Evolutionary conservation across 2,797 vertebrate genomes (phyloP).

Genomic region (Silurus aristotelis): DNA sequence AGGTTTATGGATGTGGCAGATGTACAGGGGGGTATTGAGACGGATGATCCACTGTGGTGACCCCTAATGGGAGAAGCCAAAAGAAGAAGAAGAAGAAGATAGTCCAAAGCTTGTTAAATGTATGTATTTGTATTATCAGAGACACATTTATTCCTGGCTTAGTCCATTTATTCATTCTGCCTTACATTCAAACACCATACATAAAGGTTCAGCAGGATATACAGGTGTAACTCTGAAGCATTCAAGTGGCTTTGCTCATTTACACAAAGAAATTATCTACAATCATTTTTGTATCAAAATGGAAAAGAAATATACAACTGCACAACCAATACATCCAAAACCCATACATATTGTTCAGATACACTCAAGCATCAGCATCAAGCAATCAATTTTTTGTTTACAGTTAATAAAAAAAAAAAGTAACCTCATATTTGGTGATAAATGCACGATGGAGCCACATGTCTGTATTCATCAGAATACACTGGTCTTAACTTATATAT

Average conservation of each 20-base stretch:
- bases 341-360: constrained; percentile 42
- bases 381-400: constrained; percentile 32
- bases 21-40: too few relatives aligned
- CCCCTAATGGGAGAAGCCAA: too few relatives aligned
- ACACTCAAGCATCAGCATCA: constrained; percentile 51
- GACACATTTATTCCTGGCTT: constrained; percentile 53
- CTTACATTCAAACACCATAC: constrained; percentile 55
- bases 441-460: neutral
- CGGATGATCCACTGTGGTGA: too few relatives aligned
- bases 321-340: constrained; percentile 49
- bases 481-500: neutral
- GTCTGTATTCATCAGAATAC: neutral
- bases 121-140: neutral
- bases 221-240: constrained; percentile 49
- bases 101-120: neutral
- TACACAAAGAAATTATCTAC: constrained; percentile 71
- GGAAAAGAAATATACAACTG: constrained; percentile 48
- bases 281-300: constrained; percentile 71
- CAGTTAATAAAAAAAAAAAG: neutral
- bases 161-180: constrained; percentile 54
- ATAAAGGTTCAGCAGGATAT: constrained; percentile 11
- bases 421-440: neutral
- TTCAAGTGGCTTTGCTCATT: constrained; percentile 51
- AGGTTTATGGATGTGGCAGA: too few relatives aligned
- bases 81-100: too few relatives aligned